phyloP scores from a whole-genome alignment of 2,888 invertebrate species.

The Thera obeliscata region DNA sequence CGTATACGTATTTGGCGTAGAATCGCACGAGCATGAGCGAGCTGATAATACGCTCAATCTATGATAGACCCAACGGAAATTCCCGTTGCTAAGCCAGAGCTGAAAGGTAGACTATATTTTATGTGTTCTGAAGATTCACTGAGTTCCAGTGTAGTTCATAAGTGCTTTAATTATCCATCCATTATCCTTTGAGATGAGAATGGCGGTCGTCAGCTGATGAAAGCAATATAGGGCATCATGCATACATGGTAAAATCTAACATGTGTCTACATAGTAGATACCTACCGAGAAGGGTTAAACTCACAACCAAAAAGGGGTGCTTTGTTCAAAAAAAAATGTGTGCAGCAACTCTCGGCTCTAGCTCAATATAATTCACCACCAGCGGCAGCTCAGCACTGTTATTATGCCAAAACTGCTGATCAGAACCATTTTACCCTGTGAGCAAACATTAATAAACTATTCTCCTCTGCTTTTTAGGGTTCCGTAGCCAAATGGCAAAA shows the following conservation, averaged over 20 bases:
- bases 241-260: constrained; percentile 2
- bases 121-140: neutral
- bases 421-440: too few species aligned
- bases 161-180: constrained; percentile 27
- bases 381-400: too few species aligned
- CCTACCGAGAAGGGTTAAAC: constrained; percentile 7
- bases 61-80: neutral
- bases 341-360: too few species aligned
- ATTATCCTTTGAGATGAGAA: constrained; percentile 18
- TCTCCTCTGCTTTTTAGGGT: too few species aligned
- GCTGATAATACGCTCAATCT: too few species aligned
- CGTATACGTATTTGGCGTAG: too few species aligned
- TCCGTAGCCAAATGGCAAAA: too few species aligned
- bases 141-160: constrained; percentile 18
- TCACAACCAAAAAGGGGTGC: neutral
- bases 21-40: too few species aligned
- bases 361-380: too few species aligned
- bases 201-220: constrained; percentile 20
- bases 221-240: constrained; percentile 13
- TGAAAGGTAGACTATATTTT: neutral
- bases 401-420: too few species aligned
- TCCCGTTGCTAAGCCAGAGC: neutral
- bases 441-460: too few species aligned
- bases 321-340: neutral
- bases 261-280: neutral